phyloP scores from a whole-genome alignment of 2,797 vertebrate genomes.

The Sciurus vulgaris region DNA sequence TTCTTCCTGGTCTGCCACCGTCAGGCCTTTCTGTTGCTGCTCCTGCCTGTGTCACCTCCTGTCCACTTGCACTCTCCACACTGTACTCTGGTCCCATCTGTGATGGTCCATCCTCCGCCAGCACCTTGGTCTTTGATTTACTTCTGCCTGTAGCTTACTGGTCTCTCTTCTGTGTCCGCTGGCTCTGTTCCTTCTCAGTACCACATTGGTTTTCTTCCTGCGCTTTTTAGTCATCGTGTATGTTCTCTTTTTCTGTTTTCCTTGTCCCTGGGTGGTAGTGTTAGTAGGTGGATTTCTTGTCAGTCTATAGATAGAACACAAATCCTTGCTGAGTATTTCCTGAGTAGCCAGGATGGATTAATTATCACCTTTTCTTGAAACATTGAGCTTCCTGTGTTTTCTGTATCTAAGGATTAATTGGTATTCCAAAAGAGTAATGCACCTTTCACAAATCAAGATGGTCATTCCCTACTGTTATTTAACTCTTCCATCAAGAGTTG shows the following conservation, averaged over 20 bases:
- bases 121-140: too few relatives aligned
- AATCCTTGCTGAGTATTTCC: slow-evolving; percentile 57
- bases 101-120: not conserved
- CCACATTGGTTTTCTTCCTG: not conserved
- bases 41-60: not conserved
- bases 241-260: not conserved
- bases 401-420: slow-evolving; percentile 68
- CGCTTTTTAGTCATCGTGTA: not conserved
- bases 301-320: slow-evolving; percentile 27
- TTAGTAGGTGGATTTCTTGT: slow-evolving; percentile 39
- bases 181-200: not conserved
- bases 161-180: not conserved
- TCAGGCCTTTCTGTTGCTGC: not conserved
- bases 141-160: not conserved
- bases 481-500: not conserved
- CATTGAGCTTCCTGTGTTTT: slow-evolving; percentile 63
- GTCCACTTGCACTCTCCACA: not conserved
- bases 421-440: slow-evolving; percentile 40
- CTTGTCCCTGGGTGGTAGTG: not conserved
- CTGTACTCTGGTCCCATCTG: accelerated
- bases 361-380: slow-evolving; percentile 68
- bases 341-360: slow-evolving; percentile 56
- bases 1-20: not conserved
- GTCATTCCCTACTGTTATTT: slow-evolving; percentile 17
- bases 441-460: not conserved